Evolutionary conservation across 1,140 invertebrate species (phyloP).

Genomic region (Bombus sylvicola): DNA sequence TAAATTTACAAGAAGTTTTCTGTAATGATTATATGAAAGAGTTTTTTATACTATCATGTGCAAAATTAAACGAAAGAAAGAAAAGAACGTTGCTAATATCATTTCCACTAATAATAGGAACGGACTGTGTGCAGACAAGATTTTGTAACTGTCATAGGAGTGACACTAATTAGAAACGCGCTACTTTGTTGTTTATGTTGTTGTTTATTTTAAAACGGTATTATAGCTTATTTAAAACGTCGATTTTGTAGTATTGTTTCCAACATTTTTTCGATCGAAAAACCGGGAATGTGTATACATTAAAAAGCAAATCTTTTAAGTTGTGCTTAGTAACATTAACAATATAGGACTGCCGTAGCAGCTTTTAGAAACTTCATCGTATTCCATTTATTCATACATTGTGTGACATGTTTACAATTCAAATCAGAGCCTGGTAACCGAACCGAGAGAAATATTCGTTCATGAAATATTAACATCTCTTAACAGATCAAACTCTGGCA

Average conservation of each 20-base stretch:
- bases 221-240: neutral
- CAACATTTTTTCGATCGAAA: neutral
- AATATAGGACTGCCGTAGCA: neutral
- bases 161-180: neutral
- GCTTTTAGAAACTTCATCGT: neutral
- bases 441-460: neutral
- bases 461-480: constrained; percentile 62
- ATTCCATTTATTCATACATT: constrained; percentile 5
- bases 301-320: neutral
- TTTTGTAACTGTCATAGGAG: constrained; percentile 2
- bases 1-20: constrained; percentile 41
- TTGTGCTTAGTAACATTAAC: too few species aligned
- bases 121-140: neutral
- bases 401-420: constrained; percentile 45
- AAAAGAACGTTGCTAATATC: neutral
- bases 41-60: constrained; percentile 25
- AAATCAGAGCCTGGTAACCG: constrained; percentile 18
- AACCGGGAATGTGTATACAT: too few species aligned
- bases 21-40: constrained; percentile 25
- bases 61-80: neutral
- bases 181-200: neutral
- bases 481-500: neutral
- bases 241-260: neutral
- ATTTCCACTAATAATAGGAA: neutral
- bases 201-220: neutral